Base-by-base conservation (phyloP, 2,797 vertebrate species). In the Chaenodraco wilsoni region DNA sequence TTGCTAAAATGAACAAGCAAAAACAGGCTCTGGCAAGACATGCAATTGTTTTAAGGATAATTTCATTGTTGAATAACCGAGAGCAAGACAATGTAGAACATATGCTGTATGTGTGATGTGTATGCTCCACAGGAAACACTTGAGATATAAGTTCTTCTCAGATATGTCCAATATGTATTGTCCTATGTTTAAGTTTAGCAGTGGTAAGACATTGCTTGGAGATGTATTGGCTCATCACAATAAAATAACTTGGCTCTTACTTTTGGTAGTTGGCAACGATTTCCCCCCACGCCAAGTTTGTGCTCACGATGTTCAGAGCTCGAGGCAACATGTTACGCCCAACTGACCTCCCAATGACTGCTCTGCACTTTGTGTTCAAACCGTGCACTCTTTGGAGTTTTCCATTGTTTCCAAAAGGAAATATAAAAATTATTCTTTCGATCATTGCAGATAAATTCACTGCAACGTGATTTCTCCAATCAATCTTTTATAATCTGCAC, bases 211-310 rank as follows among this genome's bases (percentile, higher is more conserved):
- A 72, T 51, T 45, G 50, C 70, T 60, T 37, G 43, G 52, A 86
- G 75, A 87, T 63, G 46, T 78, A 68, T 77, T 85, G 79, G 79
- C 73, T 84, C 41, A 6, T n/a, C 65, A 84, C 83, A 74, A 72
- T 37, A 84, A 84, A 55, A 79, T 46, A 76, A 77, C 78, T 84
- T 79, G 70, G 68, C 76, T 80, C 54, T 59, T 75, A 58, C 61
- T 85, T 74, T 87, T 75, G 67, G 82, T 81, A 72, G 73, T 81
- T 84, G 72, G 55, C 73, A 84, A 70, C 72, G 63, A 80, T 80
- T 81, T 79, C 69, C 78, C 67, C 70, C 58, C 37, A 51, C 52
- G 57, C 69, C 63, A 71, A 71, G 65, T 80, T 78, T 78, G 62
- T 65, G 55, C 61, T 81, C 63, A 72, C 66, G 60, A 74, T 79